phyloP scores from a whole-genome alignment of 2,888 invertebrate species.

The Oligia strigilis region DNA sequence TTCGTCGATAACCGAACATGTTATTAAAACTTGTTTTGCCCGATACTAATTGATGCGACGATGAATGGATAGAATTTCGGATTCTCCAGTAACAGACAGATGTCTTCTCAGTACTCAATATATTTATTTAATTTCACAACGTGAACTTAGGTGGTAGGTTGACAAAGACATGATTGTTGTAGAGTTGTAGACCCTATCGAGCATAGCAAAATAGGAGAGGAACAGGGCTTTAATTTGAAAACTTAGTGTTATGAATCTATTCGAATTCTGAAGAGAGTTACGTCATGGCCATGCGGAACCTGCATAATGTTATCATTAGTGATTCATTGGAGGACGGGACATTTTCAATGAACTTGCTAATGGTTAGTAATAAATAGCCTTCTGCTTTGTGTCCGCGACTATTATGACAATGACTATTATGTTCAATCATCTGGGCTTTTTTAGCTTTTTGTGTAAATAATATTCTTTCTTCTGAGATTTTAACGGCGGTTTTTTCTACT shows the following conservation, averaged over 20 bases:
- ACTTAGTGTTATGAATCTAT: slow-evolving; percentile 1
- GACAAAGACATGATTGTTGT: background rate
- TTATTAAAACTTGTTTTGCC: slow-evolving; percentile 33
- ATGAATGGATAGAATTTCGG: background rate
- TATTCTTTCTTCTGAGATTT: background rate
- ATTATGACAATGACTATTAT: background rate
- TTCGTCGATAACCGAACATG: background rate
- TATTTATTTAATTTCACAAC: background rate
- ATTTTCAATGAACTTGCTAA: slow-evolving; percentile 29
- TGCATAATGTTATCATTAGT: slow-evolving; percentile 36
- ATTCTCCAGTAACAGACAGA: background rate
- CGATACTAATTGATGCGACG: slow-evolving; percentile 3
- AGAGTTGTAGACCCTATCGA: background rate
- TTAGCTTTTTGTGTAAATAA: background rate
- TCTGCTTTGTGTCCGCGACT: background rate
- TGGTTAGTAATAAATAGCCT: slow-evolving; percentile 10
- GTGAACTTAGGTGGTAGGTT: background rate
- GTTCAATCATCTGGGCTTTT: background rate
- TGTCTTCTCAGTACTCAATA: background rate
- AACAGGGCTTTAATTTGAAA: background rate
- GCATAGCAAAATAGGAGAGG: background rate
- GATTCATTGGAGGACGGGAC: slow-evolving; percentile 49
- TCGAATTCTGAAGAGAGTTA: slow-evolving; percentile 20
- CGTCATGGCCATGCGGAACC: slow-evolving; percentile 46
- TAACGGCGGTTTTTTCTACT: background rate